phyloP scores from a whole-genome alignment of 2,113 vertebrate genomes.

The Thymallus thymallus region DNA sequence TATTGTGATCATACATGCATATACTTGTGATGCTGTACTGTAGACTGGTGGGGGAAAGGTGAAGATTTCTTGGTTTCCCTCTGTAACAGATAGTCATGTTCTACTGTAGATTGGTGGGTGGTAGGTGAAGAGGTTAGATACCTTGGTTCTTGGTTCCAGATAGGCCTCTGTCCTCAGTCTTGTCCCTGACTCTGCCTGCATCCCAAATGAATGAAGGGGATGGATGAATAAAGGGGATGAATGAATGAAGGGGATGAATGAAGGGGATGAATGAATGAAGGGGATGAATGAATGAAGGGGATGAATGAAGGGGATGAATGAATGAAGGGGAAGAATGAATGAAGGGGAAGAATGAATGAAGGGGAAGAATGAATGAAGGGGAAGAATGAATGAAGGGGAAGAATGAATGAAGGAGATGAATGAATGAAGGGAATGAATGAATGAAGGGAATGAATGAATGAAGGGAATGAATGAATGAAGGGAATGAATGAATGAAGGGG shows the following conservation, averaged over 20 bases:
- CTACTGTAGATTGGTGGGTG: too few relatives aligned
- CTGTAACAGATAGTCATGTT: too few relatives aligned
- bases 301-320: constrained; percentile 78
- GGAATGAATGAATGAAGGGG: constrained; percentile 84
- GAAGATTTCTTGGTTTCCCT: too few relatives aligned
- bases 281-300: not conserved
- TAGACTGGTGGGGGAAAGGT: too few relatives aligned
- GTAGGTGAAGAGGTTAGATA: too few relatives aligned
- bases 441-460: too few relatives aligned
- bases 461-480: constrained; percentile 57
- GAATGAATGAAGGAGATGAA: too few relatives aligned
- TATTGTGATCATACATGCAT: not conserved
- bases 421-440: constrained; percentile 79
- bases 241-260: constrained; percentile 78
- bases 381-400: constrained; percentile 81
- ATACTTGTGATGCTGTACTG: too few relatives aligned
- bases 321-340: too few relatives aligned
- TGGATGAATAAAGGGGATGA: constrained; percentile 46
- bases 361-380: not conserved
- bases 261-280: constrained; percentile 84
- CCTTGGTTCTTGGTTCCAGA: too few relatives aligned
- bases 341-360: constrained; percentile 88
- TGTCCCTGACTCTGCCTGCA: too few relatives aligned
- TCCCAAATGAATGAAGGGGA: constrained; percentile 77
- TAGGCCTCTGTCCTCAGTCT: too few relatives aligned